A percentile compares a stretch with the other conserved stretches of the same genome.
These are phyloP conservation scores for Biston stratarius DNA, from an alignment of 2,888 invertebrate genomes.

Conservation along the genomic window DNA sequence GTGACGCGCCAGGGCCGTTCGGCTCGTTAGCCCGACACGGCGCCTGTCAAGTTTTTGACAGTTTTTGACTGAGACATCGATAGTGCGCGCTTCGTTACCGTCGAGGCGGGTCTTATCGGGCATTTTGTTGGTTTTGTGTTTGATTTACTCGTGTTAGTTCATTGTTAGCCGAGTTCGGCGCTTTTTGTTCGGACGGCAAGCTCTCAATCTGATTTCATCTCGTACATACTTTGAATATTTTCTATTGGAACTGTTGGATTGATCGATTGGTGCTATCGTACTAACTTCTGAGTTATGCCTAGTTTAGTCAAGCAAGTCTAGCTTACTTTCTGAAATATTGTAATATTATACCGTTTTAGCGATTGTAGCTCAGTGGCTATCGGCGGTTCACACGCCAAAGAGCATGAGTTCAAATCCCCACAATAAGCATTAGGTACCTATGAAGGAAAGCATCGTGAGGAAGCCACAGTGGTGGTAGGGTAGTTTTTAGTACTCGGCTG, in stretches of 20 bases:
- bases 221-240: slow-evolving; percentile 32
- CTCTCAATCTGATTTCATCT: slow-evolving; percentile 55
- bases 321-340: background rate
- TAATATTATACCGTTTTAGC: too few species aligned
- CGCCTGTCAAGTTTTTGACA: slow-evolving; percentile 84
- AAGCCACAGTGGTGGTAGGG: too few species aligned
- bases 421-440: too few species aligned
- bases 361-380: too few species aligned
- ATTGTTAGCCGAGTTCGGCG: slow-evolving; percentile 70
- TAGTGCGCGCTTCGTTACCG: slow-evolving; percentile 80
- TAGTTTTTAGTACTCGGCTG: too few species aligned
- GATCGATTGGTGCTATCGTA: slow-evolving; percentile 20
- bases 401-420: too few species aligned
- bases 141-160: slow-evolving; percentile 78
- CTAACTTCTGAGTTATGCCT: background rate
- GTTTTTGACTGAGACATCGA: slow-evolving; percentile 86
- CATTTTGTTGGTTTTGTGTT: slow-evolving; percentile 63
- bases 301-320: background rate
- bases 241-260: slow-evolving; percentile 33
- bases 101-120: slow-evolving; percentile 79
- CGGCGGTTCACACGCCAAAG: too few species aligned
- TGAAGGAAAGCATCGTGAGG: too few species aligned
- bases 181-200: slow-evolving; percentile 59
- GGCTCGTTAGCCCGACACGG: slow-evolving; percentile 84
- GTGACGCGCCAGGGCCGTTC: slow-evolving; percentile 65